Base-by-base conservation (phyloP, 1,140 invertebrate genomes). In the Polypedilum pembai region DNA sequence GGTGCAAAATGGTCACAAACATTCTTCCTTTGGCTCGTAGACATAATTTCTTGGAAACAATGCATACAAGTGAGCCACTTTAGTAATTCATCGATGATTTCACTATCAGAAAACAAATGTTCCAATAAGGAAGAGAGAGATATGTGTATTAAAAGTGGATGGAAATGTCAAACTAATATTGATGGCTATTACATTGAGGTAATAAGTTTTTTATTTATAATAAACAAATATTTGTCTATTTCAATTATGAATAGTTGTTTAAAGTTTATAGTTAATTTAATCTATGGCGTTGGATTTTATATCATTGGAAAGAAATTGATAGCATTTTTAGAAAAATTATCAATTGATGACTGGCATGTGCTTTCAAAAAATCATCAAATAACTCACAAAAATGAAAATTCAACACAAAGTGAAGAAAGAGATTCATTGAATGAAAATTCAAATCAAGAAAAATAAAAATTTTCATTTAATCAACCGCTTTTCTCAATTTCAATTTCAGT, bases 1-100 rank as follows among this genome's bases (percentile, higher is more conserved):
- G 98, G 98, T 24, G 95, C 95, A 8, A 98, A 98, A 80, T 99
- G 97, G 97, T 96, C 97, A 1, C 88, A 90, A 73, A 98, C 97
- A 0, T 83, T 98, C 7, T 90, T 95, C 0, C 85, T 99, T 5
- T 97, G 93, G 89, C 86, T 96, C 73, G 95, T 98, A 7, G 96
- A 99, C 84, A 85, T 89, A 12, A 82, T 98, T 1, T 97, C 95
- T 0, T 91, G 86, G 80, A 94, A 90, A 79, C 81, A 84, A 65
- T 98, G 95, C 80, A 86, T 85, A 21, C 80, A 84, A 56, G 73
- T 80, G 5, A 76, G 76, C 8, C n/a, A n/a, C 15, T 56, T n/a
- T 1, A 56, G 15, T 15, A 85, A 86, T 76, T 73, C 75, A 84
- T 79, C 76, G 80, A 75, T 45, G 73, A 33, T 33, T 33, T 33